These are phyloP conservation scores for Leptinotarsa rubiginosa DNA, from an alignment of 2,888 invertebrate species.

Conservation along the genomic window DNA sequence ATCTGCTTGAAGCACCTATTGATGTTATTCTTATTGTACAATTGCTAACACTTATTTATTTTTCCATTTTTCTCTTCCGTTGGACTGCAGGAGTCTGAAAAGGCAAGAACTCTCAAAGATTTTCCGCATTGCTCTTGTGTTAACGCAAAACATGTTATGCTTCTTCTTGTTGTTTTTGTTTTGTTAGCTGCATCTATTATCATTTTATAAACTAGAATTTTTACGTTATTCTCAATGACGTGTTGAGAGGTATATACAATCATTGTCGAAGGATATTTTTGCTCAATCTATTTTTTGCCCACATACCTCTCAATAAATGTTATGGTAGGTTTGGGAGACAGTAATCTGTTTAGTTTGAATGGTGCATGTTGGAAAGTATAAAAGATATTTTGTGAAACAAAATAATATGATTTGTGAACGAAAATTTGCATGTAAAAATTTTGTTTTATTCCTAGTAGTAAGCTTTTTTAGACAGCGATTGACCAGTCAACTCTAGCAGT, in stretches of 20 bases:
- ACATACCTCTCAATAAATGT: not conserved
- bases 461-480: no score
- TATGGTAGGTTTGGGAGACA: not conserved
- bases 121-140: constrained; percentile 60
- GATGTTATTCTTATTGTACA: constrained; percentile 18
- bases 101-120: constrained; percentile 72
- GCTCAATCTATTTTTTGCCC: not conserved
- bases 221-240: not conserved
- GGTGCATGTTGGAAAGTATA: not conserved
- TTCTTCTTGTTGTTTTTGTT: constrained; percentile 46
- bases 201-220: constrained; percentile 17
- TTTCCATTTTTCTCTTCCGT: constrained; percentile 59
- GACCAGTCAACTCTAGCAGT: no score
- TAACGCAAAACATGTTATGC: constrained; percentile 56
- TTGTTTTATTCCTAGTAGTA: not conserved
- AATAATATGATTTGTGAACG: not conserved
- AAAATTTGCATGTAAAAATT: not conserved
- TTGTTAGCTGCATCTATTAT: constrained; percentile 38
- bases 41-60: constrained; percentile 54
- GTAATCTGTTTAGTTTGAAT: not conserved
- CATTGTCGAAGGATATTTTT: not conserved
- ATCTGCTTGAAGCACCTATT: not conserved
- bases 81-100: constrained; percentile 75
- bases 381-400: not conserved
- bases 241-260: not conserved